Evolutionary conservation across 2,888 invertebrate species (phyloP).

Genomic region (Alcis repandata): DNA sequence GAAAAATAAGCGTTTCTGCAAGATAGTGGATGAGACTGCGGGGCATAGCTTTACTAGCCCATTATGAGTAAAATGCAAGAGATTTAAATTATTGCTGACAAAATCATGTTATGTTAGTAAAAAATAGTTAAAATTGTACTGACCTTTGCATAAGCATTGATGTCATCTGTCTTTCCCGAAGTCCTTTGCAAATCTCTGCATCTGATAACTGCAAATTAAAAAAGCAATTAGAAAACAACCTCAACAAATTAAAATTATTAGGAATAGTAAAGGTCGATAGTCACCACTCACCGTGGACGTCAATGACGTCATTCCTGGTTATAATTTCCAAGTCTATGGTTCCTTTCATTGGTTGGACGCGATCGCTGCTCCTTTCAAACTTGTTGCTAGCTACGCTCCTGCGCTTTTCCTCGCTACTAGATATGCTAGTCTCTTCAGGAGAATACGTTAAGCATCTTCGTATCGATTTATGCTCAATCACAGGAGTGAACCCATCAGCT

Average conservation of each 20-base stretch:
- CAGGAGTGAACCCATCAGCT: slow-evolving; percentile 74
- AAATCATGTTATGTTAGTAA: too few relatives aligned
- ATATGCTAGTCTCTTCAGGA: slow-evolving; percentile 82
- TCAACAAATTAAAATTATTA: slow-evolving; percentile 14
- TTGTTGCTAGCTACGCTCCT: slow-evolving; percentile 82
- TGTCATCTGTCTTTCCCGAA: slow-evolving; percentile 88
- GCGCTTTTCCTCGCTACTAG: slow-evolving; percentile 84
- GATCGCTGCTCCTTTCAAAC: slow-evolving; percentile 72
- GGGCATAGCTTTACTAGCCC: too few relatives aligned
- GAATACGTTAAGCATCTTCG: slow-evolving; percentile 88
- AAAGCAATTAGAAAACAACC: slow-evolving; percentile 1
- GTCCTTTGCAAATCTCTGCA: slow-evolving; percentile 91
- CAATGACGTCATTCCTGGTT: slow-evolving; percentile 86
- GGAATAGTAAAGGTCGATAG: slow-evolving; percentile 65
- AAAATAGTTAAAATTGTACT: slow-evolving; percentile 16
- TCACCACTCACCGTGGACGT: slow-evolving; percentile 90
- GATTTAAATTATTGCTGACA: background rate
- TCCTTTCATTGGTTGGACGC: slow-evolving; percentile 79
- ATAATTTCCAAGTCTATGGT: slow-evolving; percentile 89
- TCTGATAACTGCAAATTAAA: slow-evolving; percentile 89
- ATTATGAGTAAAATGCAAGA: too few relatives aligned
- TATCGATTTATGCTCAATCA: slow-evolving; percentile 80
- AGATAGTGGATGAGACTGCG: too few relatives aligned
- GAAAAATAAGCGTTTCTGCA: too few relatives aligned
- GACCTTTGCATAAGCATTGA: slow-evolving; percentile 94